Evolutionary conservation across 2,113 vertebrate genomes (phyloP).

Genomic region (Ia io): DNA sequence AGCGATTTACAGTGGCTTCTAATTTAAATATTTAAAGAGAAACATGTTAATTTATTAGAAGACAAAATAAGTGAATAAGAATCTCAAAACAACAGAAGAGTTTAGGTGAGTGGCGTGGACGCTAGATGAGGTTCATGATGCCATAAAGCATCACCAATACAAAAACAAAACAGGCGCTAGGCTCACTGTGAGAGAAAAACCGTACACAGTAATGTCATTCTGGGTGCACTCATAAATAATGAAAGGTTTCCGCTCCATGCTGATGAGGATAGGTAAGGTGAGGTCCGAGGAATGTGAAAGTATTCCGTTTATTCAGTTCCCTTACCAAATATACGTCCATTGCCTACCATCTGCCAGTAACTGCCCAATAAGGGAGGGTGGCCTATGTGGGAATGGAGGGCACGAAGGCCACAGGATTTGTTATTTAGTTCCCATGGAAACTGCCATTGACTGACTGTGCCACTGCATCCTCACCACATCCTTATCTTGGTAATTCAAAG

Average conservation of each 20-base stretch:
- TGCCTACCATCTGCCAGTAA: not conserved
- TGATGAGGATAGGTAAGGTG: not conserved
- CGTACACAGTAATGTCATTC: not conserved
- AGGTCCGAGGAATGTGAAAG: not conserved
- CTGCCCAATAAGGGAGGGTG: not conserved
- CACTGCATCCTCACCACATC: not conserved
- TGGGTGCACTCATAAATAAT: not conserved
- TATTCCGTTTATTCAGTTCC: not conserved
- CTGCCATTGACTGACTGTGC: not conserved
- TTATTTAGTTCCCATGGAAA: not conserved
- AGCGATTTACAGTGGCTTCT: not conserved
- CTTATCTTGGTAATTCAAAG: not conserved
- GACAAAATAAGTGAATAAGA: not conserved
- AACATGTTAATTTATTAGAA: slow-evolving; percentile 9
- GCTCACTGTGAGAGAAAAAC: not conserved
- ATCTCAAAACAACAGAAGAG: not conserved
- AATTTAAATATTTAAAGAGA: slow-evolving; percentile 50
- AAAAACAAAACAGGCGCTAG: not conserved
- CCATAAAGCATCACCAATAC: not conserved
- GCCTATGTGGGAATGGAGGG: not conserved
- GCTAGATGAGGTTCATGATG: not conserved
- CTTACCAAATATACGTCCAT: not conserved
- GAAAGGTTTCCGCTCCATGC: not conserved
- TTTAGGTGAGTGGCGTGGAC: not conserved
- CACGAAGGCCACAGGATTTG: not conserved